Evolutionary conservation across 2,888 invertebrate species (phyloP).

Genomic region (Malthinus seriepunctatus): DNA sequence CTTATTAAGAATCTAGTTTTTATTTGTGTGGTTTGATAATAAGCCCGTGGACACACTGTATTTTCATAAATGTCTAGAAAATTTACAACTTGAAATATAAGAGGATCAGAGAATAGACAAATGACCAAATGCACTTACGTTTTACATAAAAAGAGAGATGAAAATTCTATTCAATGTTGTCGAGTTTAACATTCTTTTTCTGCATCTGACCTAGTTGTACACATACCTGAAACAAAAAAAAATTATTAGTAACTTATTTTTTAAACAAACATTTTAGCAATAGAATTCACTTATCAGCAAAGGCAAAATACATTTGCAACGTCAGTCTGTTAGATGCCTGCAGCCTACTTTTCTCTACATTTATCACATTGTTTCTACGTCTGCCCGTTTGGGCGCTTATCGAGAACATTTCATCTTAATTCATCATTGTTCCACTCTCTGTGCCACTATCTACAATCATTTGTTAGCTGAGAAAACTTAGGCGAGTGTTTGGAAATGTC

Average conservation of each 20-base stretch:
- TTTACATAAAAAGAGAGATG: neutral
- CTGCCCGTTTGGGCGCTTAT: slow-evolving; percentile 39
- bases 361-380: slow-evolving; percentile 43
- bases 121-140: slow-evolving; percentile 1
- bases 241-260: neutral
- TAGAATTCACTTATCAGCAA: slow-evolving; percentile 27
- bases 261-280: slow-evolving; percentile 12
- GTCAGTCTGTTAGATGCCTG: slow-evolving; percentile 33
- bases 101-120: neutral
- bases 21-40: too few relatives aligned
- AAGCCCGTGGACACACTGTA: too few relatives aligned
- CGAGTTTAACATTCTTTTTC: too few relatives aligned
- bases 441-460: slow-evolving; percentile 40
- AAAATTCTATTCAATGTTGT: too few relatives aligned
- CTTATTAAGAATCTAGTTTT: too few relatives aligned
- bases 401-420: slow-evolving; percentile 43
- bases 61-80: too few relatives aligned
- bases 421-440: slow-evolving; percentile 42
- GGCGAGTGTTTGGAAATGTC: slow-evolving; percentile 16
- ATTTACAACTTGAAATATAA: too few relatives aligned
- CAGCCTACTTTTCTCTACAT: slow-evolving; percentile 38
- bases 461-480: slow-evolving; percentile 35
- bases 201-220: neutral
- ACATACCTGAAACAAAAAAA: slow-evolving; percentile 11
- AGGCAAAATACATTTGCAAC: slow-evolving; percentile 23